Base-by-base conservation (phyloP, 2,888 invertebrate species). In the Leptinotarsa juncta region DNA sequence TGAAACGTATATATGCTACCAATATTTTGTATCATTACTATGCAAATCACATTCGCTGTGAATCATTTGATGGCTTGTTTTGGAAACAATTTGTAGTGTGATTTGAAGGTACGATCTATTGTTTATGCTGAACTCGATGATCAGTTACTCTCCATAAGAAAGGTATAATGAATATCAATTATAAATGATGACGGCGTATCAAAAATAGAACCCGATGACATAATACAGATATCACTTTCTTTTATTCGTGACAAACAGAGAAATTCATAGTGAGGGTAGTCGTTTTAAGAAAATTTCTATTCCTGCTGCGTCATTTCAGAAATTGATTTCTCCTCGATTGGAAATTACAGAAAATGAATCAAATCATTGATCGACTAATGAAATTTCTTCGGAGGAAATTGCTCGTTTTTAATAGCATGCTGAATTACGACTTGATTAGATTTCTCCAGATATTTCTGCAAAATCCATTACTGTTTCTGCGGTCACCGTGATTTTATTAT, bases 381-480 rank as follows among this genome's bases (percentile, higher is more conserved):
- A 42, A 42, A 42, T 4, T 53, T n/a, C 18, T 53, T 18, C 53
- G 18, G 10, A 53, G 15, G n/a, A 53, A 16, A 18, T 53, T 16
- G 53, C 15, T 53, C 3, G 0, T 53, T 53, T 53, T 15, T 53
- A 53, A n/a, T 16, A 20, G 23, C 60, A 15, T 60, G 42, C 10
- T 16, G 62, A 62, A 26, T 32, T 26, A 15, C 62, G 16, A 62
- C 32, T 62, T 18, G 15, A 16, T 62, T 18, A 16, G 18, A 16
- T 16, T 62, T 32, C 62, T 32, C 32, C 26, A 32, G 62, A 62
- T 26, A 32, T 16, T 62, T 32, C 14, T 26, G 16, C 16, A n/a
- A 62, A 62, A 62, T 62, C 62, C 26, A 62, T 62, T n/a, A 62
- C 42, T 10, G 10, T 7, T 42, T n/a, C 42, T n/a, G 42, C 32